Evolutionary conservation across 92 coral and sea anemone species (phyloP).

Genomic region (Zoanthus gigantus): DNA sequence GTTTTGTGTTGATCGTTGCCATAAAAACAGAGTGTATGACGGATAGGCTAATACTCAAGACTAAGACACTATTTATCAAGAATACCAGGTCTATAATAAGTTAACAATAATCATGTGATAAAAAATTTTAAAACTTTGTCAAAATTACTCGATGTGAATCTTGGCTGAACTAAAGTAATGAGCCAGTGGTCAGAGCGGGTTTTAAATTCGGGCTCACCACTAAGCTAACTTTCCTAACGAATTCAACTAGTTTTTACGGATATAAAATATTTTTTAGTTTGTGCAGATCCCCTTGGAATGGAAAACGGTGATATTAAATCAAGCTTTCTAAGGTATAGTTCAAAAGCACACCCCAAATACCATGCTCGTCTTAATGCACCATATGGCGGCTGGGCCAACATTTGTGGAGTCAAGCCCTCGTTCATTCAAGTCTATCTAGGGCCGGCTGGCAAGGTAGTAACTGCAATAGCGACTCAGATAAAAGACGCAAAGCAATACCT

Average conservation of each 20-base stretch:
- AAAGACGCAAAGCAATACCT: background rate
- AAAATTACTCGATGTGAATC: too few species aligned
- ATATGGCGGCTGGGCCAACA: background rate
- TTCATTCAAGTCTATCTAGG: conserved; percentile 35
- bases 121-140: too few species aligned
- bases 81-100: too few species aligned
- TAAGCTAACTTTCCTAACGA: too few species aligned
- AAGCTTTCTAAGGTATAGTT: background rate
- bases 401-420: background rate
- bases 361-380: conserved; percentile 9
- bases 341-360: background rate
- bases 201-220: too few species aligned
- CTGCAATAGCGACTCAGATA: conserved; percentile 23
- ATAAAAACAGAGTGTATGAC: too few species aligned
- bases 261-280: background rate
- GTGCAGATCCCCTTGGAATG: conserved; percentile 45
- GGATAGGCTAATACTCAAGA: too few species aligned
- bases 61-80: too few species aligned
- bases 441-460: conserved; percentile 18
- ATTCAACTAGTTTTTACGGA: background rate
- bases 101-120: too few species aligned
- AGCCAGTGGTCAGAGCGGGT: too few species aligned
- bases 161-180: too few species aligned
- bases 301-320: conserved; percentile 23
- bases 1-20: too few species aligned